Conservation (phyloP, 2,888 invertebrate genomes). For the Pristionchus arcanus region DNA sequence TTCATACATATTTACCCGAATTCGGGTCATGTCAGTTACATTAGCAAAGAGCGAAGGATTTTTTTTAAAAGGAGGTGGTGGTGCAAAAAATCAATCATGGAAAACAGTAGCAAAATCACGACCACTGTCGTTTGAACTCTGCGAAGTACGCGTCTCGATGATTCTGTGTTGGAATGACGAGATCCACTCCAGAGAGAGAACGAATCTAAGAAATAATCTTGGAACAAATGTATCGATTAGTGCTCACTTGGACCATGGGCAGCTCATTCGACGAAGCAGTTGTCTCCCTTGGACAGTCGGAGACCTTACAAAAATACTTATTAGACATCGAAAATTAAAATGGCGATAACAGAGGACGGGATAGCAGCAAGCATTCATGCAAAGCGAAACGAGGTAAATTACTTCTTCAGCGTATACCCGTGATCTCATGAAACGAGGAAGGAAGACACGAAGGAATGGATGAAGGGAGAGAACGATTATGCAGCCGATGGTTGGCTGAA, state of each 20-base stretch:
- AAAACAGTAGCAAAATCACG: neutral
- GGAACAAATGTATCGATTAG: neutral
- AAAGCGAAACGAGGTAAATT: neutral
- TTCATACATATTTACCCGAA: neutral
- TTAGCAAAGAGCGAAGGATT: too few species aligned
- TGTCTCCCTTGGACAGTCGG: neutral
- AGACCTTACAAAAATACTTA: neutral
- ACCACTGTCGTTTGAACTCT: neutral
- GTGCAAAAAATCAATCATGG: neutral
- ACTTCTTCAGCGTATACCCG: constrained; percentile 26
- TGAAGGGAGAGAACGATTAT: neutral
- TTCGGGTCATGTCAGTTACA: neutral
- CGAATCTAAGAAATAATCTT: neutral
- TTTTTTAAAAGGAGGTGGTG: too few species aligned
- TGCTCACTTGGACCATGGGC: neutral
- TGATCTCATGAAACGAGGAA: constrained; percentile 17
- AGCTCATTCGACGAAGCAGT: neutral
- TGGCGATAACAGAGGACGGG: too few species aligned
- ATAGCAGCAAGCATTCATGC: neutral
- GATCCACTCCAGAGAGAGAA: constrained; percentile 4
- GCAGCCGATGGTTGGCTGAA: constrained; percentile 21
- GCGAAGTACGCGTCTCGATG: constrained; percentile 8
- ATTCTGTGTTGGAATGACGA: constrained; percentile 23
- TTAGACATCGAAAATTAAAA: neutral
- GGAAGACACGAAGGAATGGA: neutral